Conservation (phyloP, 2,888 invertebrate genomes). For the Catocala sponsa region DNA sequence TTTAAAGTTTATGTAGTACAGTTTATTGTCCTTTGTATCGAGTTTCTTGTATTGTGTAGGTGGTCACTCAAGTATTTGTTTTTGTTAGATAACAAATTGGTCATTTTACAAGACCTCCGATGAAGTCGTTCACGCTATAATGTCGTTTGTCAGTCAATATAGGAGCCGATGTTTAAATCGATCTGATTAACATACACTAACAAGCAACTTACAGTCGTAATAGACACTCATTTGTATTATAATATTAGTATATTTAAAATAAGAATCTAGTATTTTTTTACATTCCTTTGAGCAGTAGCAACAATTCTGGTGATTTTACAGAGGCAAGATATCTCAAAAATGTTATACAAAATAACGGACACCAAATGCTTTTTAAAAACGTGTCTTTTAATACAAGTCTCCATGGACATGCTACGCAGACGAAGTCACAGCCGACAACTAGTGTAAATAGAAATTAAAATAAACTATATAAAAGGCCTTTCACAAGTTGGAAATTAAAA, state of each 20-base stretch:
- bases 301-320: no score
- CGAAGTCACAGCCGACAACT: neutral
- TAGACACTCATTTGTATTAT: no score
- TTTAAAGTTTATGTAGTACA: constrained; percentile 25
- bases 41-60: constrained; percentile 61
- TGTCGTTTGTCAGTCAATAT: constrained; percentile 37
- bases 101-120: constrained; percentile 73
- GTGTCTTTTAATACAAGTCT: no score
- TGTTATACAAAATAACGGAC: no score
- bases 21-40: constrained; percentile 45
- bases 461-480: constrained; percentile 73
- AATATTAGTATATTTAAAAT: no score
- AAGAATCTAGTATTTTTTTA: no score
- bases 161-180: constrained; percentile 13
- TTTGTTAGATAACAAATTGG: constrained; percentile 81
- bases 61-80: constrained; percentile 82
- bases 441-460: constrained; percentile 51
- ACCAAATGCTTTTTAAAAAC: no score
- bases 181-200: constrained; percentile 7
- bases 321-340: no score
- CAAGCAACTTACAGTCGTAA: no score
- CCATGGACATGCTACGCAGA: no score
- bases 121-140: constrained; percentile 63
- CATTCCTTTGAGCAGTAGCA: no score
- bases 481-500: constrained; percentile 75